Conservation (phyloP, 2,888 invertebrate species). For the Andricus quercusramuli region DNA sequence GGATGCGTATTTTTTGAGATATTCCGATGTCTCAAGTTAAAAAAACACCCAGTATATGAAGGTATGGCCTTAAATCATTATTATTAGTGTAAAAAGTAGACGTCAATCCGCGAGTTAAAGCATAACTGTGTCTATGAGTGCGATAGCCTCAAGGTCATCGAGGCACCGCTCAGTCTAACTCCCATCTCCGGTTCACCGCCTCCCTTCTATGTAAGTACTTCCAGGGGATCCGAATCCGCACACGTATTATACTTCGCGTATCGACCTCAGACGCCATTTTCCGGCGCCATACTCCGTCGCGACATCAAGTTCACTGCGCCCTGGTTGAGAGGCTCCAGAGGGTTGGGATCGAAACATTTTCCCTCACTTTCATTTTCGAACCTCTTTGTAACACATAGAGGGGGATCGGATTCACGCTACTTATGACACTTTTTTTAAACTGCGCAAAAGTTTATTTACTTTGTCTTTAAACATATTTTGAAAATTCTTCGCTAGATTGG, state of each 20-base stretch:
- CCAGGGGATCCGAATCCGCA: slow-evolving; percentile 8
- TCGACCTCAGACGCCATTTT: slow-evolving; percentile 68
- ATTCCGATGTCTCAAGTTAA: too few species aligned
- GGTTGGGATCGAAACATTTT: slow-evolving; percentile 30
- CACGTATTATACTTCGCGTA: slow-evolving; percentile 46
- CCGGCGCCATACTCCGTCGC: slow-evolving; percentile 68
- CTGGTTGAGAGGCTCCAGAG: slow-evolving; percentile 55
- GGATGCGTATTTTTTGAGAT: too few species aligned
- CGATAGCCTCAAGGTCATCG: slow-evolving; percentile 1
- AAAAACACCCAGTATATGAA: too few species aligned
- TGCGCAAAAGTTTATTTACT: too few species aligned
- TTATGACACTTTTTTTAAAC: too few species aligned
- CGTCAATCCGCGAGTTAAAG: background rate
- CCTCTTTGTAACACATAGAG: too few species aligned
- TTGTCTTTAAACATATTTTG: too few species aligned
- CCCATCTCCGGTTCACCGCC: background rate
- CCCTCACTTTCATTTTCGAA: background rate
- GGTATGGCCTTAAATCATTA: background rate
- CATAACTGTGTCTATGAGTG: background rate
- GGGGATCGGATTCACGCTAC: too few species aligned
- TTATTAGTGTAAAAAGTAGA: slow-evolving; percentile 16
- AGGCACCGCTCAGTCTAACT: slow-evolving; percentile 17
- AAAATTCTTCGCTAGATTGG: too few species aligned
- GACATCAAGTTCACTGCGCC: slow-evolving; percentile 69
- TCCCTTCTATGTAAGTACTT: background rate